Percentiles rank a stretch among this genome's conserved stretches.
Evolutionary conservation across 2,888 invertebrate genomes (phyloP).

Genomic region (Capitulum mitella): DNA sequence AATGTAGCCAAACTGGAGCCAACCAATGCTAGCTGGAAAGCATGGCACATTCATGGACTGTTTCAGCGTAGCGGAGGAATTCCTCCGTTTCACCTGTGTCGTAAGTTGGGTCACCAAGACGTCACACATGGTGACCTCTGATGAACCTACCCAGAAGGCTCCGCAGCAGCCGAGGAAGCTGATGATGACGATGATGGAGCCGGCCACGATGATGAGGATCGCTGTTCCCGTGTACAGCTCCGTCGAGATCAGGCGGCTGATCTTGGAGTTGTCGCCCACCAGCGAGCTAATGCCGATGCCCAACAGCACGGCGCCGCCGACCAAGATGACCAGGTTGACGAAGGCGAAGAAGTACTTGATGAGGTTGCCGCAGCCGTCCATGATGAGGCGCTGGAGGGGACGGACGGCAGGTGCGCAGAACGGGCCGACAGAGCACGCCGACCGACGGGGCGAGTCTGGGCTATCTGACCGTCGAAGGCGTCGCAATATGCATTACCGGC

Average conservation of each 20-base stretch:
- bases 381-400: background rate
- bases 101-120: too few relatives aligned
- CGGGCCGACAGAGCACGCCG: too few relatives aligned
- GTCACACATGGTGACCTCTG: too few relatives aligned
- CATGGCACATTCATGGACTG: too few relatives aligned
- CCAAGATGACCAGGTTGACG: background rate
- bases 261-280: background rate
- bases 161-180: slow-evolving; percentile 25
- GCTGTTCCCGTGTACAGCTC: slow-evolving; percentile 7
- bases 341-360: slow-evolving; percentile 22
- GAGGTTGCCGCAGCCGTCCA: background rate
- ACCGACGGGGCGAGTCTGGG: too few relatives aligned
- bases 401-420: too few relatives aligned
- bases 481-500: too few relatives aligned
- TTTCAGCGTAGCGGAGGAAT: too few relatives aligned
- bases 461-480: too few relatives aligned
- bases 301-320: background rate
- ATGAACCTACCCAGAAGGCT: slow-evolving; percentile 9
- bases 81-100: too few relatives aligned
- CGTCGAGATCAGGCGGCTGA: background rate
- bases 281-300: background rate
- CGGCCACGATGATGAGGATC: slow-evolving; percentile 7
- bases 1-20: too few relatives aligned
- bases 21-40: too few relatives aligned
- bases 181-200: background rate